These are phyloP conservation scores for Caenorhabditis panamensis DNA, from an alignment of 2,888 invertebrate genomes.

Conservation along the genomic window DNA sequence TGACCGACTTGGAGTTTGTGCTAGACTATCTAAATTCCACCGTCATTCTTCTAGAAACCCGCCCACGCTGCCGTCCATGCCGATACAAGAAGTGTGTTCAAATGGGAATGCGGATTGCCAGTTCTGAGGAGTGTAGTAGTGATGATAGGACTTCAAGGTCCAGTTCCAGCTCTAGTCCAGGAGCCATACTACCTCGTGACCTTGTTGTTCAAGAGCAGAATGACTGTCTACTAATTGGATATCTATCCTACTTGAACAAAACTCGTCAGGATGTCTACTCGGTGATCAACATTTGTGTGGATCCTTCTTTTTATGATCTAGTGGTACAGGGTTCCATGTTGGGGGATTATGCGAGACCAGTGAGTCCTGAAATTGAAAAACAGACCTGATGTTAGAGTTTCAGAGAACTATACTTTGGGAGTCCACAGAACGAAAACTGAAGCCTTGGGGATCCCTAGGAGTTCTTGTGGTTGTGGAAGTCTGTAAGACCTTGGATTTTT, in stretches of 20 bases:
- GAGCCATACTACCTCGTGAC: neutral
- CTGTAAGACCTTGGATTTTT: neutral
- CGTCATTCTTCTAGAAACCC: neutral
- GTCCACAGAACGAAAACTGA: constrained; percentile 3
- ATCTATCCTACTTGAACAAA: no score
- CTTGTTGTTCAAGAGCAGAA: no score
- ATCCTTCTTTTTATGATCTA: neutral
- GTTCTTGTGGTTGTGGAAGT: neutral
- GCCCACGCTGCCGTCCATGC: constrained; percentile 28
- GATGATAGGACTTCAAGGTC: no score
- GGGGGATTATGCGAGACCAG: neutral
- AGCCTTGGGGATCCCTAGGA: constrained; percentile 18
- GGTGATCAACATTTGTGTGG: neutral
- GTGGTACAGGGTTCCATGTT: neutral
- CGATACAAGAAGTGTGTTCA: constrained; percentile 31
- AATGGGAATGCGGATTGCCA: constrained; percentile 26
- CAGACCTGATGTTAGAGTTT: neutral
- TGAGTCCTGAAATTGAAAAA: neutral
- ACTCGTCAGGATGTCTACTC: neutral
- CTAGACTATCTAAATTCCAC: no score
- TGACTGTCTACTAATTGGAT: no score
- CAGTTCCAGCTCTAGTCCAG: neutral
- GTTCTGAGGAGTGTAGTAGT: neutral
- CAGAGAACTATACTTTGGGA: neutral
- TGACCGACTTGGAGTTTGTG: no score